Evolutionary conservation across 2,888 invertebrate genomes (phyloP), one percentile per base, ranked within the genome.

Genomic region (Mythimna pallens): DNA sequence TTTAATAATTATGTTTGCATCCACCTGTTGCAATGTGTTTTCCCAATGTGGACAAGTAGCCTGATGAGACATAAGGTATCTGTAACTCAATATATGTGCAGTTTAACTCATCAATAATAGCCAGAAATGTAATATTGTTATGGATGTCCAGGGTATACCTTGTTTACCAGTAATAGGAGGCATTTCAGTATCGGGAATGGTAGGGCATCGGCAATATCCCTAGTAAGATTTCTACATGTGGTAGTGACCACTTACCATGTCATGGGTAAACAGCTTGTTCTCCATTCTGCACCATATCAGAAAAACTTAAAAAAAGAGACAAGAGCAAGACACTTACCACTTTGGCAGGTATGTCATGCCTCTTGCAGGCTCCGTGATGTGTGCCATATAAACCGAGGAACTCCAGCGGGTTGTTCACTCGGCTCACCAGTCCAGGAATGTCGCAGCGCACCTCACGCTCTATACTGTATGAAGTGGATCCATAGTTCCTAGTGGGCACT

Each of bases 321-420:
- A 47, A 47, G 30, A 50, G 6, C 36, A 68, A 69, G 20, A 78
- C 69, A 92, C 96, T 96, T 94, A 98, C 99, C 96, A 97, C 96
- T 95, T 97, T 97, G 7, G 99, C 99, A 50, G 99, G 99, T 87
- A 99, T 98, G 92, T 99, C 98, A 92, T 98, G 98, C 78, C 99
- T 97, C 85, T 98, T 98, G 91, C 99, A 99, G 36, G 99, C 99
- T 91, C 98, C 98, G 93, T 99, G 97, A 69, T 97, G 97, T 61
- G 99, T 99, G 81, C 98, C 98, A 91, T 99, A 99, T 9, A 99
- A 96, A 1, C 99, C 99, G 20, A 99, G 97, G 93, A 99, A 99
- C 89, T 99, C 98, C 82, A 99, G 96, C 0, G 98, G 98, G 68
- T 97, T 97, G 75, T 97, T 95, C 0, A 98, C 98, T 65, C 99